phyloP scores from a whole-genome alignment of 1,140 invertebrate species.

The Mycetomoellerius zeteki region DNA sequence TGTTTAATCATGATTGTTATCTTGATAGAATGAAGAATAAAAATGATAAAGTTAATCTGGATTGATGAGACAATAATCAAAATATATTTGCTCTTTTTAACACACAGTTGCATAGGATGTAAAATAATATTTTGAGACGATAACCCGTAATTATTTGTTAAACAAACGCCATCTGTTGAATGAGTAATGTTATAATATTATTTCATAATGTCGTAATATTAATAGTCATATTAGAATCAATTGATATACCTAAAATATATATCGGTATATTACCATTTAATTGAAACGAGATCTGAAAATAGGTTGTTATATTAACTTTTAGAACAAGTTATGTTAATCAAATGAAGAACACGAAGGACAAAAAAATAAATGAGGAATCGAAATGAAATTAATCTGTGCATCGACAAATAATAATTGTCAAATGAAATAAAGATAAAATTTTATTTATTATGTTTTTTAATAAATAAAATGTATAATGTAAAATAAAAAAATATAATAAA shows the following conservation, averaged over 20 bases:
- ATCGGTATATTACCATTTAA: conserved; percentile 8
- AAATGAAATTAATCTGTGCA: not conserved
- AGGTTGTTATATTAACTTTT: not conserved
- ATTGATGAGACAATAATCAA: not conserved
- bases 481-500: not conserved
- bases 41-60: not conserved
- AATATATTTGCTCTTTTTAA: not conserved
- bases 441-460: not conserved
- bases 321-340: not conserved
- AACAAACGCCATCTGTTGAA: conserved; percentile 17
- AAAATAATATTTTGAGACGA: not conserved
- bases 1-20: conserved; percentile 18
- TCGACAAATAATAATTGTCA: not conserved
- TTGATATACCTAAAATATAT: not conserved
- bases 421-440: not conserved
- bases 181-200: not conserved
- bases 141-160: not conserved
- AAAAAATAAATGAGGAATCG: not conserved
- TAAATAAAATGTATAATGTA: not conserved
- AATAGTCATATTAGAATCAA: conserved; percentile 7
- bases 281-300: not conserved
- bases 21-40: not conserved
- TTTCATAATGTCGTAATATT: conserved; percentile 2
- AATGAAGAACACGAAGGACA: not conserved
- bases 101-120: not conserved